Evolutionary conservation across 2,113 vertebrate species (phyloP), one percentile per base, ranked within the genome.

Genomic region (Odontesthes bonariensis): DNA sequence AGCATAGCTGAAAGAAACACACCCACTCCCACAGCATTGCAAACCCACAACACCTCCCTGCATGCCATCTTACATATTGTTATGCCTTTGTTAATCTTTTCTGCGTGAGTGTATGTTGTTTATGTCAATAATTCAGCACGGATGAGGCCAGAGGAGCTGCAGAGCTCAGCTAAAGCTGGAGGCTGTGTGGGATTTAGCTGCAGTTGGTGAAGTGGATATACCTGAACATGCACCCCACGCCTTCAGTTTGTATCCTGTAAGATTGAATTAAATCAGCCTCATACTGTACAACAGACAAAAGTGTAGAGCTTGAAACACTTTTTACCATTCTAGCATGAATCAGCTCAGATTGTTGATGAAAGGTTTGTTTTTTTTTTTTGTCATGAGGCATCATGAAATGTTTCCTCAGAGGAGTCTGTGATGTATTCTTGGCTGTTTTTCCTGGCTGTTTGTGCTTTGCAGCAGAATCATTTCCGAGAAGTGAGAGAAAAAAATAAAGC

Each of bases 81-180:
- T 38, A 38, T 10, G 6, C 35, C 1, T 10, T 38, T 10, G 35
- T 10, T 38, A 2, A 10, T 38, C 20, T 61, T 57, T 49, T 67
- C 6, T 52, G 8, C 13, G 6, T 59, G 60, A 38, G 64, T 74
- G 49, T 63, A 40, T 38, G 69, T 17, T 73, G 40, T 10, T 8
- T 42, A 33, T 38, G 23, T 86, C 62, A 81, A 81, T 86, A 77
- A 80, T 86, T 69, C 67, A 87, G 68, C 47, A 3, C 54, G 61
- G 64, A 35, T 8, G 42, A 6, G 16, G 19, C 42, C 35, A 19
- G 60, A 67, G 63, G 32, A 73, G 79, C 69, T 35, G 54, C 73
- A 9, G 63, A 51, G 79, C 11, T 68, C 20, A 0, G 63, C 51
- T 67, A 49, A 65, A 73, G 56, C 52, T 83, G 42, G 1, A 65